phyloP scores from a whole-genome alignment of 2,113 vertebrate genomes.

The Hyperopisus bebe region DNA sequence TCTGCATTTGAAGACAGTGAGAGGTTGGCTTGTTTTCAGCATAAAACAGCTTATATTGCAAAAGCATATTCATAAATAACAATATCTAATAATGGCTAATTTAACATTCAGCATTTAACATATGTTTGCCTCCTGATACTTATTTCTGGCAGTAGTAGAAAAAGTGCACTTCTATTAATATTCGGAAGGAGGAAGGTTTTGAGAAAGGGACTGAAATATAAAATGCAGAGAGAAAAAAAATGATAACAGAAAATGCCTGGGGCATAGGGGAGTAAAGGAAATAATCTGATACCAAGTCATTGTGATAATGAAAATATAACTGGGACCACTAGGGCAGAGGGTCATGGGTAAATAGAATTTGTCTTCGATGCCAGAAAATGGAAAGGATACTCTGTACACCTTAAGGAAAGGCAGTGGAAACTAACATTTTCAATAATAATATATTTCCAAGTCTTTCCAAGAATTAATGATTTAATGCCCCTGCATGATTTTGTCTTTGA shows the following conservation, averaged over 20 bases:
- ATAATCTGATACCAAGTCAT: neutral
- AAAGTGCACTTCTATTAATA: conserved; percentile 9
- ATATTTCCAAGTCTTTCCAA: neutral
- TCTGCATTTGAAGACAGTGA: neutral
- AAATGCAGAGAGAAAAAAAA: neutral
- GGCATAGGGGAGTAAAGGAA: neutral
- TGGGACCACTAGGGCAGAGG: neutral
- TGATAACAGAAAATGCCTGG: neutral
- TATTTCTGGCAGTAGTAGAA: neutral
- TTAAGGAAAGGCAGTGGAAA: neutral
- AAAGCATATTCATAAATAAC: neutral
- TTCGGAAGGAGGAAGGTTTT: neutral
- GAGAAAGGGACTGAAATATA: neutral
- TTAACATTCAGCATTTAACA: neutral
- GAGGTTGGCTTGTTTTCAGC: neutral
- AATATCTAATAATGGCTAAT: neutral
- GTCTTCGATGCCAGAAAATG: neutral
- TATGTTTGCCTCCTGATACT: neutral
- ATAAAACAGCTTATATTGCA: neutral
- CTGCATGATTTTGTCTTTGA: neutral
- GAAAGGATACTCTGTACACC: neutral
- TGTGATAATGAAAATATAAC: conserved; percentile 21
- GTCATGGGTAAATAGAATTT: neutral
- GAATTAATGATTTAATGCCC: neutral
- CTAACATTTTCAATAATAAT: neutral